Evolutionary conservation across 2,797 vertebrate species (phyloP).

Genomic region (Cheirogaleus major): DNA sequence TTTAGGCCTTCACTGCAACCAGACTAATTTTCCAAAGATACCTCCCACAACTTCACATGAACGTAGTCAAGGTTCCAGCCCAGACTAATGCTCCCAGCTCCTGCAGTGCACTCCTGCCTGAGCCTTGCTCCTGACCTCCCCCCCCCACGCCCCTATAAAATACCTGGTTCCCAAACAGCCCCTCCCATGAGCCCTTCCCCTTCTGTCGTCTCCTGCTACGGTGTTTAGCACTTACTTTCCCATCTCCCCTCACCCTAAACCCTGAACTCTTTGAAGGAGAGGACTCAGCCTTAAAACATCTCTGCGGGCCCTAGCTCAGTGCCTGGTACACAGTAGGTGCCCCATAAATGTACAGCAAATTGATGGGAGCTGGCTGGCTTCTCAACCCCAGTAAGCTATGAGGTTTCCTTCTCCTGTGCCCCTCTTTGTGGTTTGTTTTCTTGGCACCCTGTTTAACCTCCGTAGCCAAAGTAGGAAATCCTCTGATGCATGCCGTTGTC

Average conservation of each 20-base stretch:
- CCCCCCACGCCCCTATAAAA: neutral
- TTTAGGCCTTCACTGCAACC: neutral
- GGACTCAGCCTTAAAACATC: neutral
- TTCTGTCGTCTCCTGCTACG: neutral
- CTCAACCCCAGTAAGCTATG: neutral
- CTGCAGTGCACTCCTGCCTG: neutral
- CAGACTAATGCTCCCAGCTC: neutral
- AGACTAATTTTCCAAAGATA: neutral
- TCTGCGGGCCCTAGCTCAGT: neutral
- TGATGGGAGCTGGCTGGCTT: neutral
- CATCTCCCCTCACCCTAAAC: neutral
- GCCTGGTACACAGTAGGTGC: neutral
- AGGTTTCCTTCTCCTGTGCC: neutral
- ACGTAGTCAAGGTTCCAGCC: neutral
- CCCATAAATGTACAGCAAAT: neutral
- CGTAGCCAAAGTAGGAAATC: neutral
- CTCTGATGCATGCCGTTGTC: neutral
- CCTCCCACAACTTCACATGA: neutral
- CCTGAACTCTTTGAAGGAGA: neutral
- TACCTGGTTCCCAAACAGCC: neutral
- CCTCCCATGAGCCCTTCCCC: neutral
- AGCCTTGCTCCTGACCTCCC: neutral
- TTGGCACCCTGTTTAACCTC: constrained; percentile 20
- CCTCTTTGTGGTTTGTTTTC: neutral
- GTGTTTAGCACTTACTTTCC: neutral